Conservation (phyloP, 2,797 vertebrate genomes). For the Menidia menidia region DNA sequence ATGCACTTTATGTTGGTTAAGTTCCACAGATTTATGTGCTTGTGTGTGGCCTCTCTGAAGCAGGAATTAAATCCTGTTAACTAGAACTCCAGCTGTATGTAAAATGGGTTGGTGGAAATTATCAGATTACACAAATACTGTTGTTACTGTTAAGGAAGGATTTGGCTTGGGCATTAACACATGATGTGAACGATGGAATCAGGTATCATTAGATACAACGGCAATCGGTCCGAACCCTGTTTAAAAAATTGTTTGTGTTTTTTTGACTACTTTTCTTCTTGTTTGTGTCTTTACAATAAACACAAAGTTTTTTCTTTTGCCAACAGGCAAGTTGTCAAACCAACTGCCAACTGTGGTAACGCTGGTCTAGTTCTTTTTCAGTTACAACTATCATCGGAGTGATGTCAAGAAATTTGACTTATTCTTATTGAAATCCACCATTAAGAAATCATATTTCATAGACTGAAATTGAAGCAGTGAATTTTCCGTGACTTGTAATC, state of each 20-base stretch:
- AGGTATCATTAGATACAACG: neutral
- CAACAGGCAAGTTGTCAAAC: too few relatives aligned
- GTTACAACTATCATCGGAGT: constrained; percentile 44
- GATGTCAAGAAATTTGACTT: constrained; percentile 57
- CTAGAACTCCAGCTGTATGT: constrained; percentile 47
- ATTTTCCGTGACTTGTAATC: constrained; percentile 63
- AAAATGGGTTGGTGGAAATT: neutral
- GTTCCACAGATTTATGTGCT: constrained; percentile 27
- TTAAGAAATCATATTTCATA: constrained; percentile 58
- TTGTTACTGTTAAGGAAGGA: neutral
- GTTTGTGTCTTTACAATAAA: too few relatives aligned
- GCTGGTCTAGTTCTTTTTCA: constrained; percentile 38
- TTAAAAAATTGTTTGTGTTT: constrained; percentile 8
- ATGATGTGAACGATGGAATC: neutral
- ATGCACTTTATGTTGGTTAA: constrained; percentile 16
- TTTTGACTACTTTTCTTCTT: constrained; percentile 30
- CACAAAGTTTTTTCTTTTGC: too few relatives aligned
- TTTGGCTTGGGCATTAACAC: neutral
- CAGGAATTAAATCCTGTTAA: constrained; percentile 26
- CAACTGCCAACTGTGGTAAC: constrained; percentile 31
- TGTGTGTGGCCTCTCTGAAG: constrained; percentile 40
- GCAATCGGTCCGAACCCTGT: constrained; percentile 12
- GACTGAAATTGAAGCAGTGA: constrained; percentile 55
- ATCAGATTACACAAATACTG: neutral
- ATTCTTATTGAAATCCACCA: constrained; percentile 62